Conservation (phyloP, 1,140 invertebrate genomes). For the Drosophila prosaltans region DNA sequence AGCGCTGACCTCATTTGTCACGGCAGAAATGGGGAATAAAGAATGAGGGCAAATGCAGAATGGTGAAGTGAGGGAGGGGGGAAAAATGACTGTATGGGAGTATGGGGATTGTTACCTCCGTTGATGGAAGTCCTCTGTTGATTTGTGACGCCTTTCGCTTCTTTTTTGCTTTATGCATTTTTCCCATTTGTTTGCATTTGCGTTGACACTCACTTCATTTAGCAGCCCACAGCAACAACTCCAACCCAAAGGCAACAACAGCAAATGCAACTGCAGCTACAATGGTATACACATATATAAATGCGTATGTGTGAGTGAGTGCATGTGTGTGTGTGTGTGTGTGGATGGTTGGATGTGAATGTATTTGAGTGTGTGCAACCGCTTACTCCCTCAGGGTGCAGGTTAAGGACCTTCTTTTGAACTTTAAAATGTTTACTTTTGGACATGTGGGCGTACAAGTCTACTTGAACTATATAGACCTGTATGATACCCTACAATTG, state of each 20-base stretch:
- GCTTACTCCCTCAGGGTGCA: slow-evolving; percentile 54
- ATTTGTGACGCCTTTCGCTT: slow-evolving; percentile 59
- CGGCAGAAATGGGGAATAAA: not conserved
- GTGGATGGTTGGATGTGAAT: slow-evolving; percentile 9
- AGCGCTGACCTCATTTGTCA: slow-evolving; percentile 9
- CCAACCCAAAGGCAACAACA: slow-evolving; percentile 13
- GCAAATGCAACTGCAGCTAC: slow-evolving; percentile 27
- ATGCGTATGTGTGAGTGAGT: slow-evolving; percentile 7
- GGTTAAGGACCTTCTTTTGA: slow-evolving; percentile 80
- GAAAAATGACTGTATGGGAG: slow-evolving; percentile 8
- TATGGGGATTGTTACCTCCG: slow-evolving; percentile 57
- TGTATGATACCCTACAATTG: slow-evolving; percentile 18
- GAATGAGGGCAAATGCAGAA: slow-evolving; percentile 19
- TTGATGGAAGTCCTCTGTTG: slow-evolving; percentile 53
- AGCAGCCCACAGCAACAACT: slow-evolving; percentile 49
- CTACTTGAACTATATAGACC: slow-evolving; percentile 12
- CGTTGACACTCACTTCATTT: slow-evolving; percentile 79
- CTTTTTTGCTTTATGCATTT: slow-evolving; percentile 51
- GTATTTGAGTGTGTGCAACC: slow-evolving; percentile 35
- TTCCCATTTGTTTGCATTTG: slow-evolving; percentile 75
- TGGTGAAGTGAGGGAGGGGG: not conserved
- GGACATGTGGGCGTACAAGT: slow-evolving; percentile 58
- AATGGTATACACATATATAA: slow-evolving; percentile 11
- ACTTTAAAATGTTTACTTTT: slow-evolving; percentile 76
- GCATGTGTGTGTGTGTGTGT: not conserved